Evolutionary conservation across 1,140 invertebrate species (phyloP), one percentile per base, ranked within the genome.

Genomic region (Heliconius hermathena): DNA sequence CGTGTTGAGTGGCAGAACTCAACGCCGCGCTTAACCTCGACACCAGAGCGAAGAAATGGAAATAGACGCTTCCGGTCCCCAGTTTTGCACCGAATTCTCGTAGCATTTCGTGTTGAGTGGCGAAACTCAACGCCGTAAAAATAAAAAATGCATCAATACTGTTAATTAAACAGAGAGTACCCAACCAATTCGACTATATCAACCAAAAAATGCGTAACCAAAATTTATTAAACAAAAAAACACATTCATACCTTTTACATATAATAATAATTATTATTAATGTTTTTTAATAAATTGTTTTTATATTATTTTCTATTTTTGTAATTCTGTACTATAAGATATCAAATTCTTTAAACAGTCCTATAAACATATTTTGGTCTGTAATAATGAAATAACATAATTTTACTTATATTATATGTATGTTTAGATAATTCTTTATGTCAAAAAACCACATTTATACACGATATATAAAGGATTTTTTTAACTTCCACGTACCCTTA

Each of bases 201-300:
- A 29, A 26, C 22, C 26, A 66, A 29, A 29, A 36, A 1, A 66
- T 66, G 3, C 2, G 16, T 16, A 66, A 66, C 9, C 8, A 66
- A 29, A 29, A 18, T 66, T 66, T 66, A 66, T 66, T 29, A 29
- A 29, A 66, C 60, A 66, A 66, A 66, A 52, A 57, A 57, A 66
- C 22, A 26, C 57, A 26, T 16, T 60, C 2, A 26, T 66, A 18
- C 60, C 29, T 66, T 26, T 26, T 29, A 29, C 60, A 66, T 66
- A 66, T 8, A 60, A 22, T 20, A 11, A 57, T 57, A 3, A 22
- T 57, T 57, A 57, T 57, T 9, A 57, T 57, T 57, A 57, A 66
- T 66, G 26, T 1, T 13, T 66, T 36, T 66, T 66, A 26, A 66
- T 66, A 22, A 29, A 66, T 26, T 2, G 22, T 16, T n/a, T 22